A percentile compares a stretch with the other conserved stretches of the same genome.
Evolutionary conservation across 2,888 invertebrate genomes (phyloP).

Genomic region (Silvanus unidentatus): DNA sequence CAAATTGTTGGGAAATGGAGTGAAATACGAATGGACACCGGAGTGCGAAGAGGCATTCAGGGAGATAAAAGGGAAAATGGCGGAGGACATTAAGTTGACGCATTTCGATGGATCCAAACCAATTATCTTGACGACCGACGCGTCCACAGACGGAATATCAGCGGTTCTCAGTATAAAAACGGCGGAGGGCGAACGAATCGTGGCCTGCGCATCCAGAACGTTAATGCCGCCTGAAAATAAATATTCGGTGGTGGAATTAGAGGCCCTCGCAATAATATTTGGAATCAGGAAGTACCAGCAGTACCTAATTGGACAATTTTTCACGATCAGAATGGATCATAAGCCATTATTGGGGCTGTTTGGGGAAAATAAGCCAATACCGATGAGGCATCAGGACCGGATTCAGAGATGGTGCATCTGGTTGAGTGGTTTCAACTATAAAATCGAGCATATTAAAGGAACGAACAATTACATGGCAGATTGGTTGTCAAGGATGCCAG

Average conservation of each 20-base stretch:
- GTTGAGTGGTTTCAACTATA: not conserved
- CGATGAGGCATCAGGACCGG: not conserved
- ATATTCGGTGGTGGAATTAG: not conserved
- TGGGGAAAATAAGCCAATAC: too few relatives aligned
- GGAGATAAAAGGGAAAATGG: slow-evolving; percentile 9
- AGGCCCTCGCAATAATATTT: slow-evolving; percentile 24
- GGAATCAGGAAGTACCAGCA: slow-evolving; percentile 31
- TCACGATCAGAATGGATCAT: slow-evolving; percentile 1
- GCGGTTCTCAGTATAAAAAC: slow-evolving; percentile 7
- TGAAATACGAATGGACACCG: slow-evolving; percentile 9
- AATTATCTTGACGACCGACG: slow-evolving; percentile 11
- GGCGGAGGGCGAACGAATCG: slow-evolving; percentile 5
- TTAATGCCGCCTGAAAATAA: slow-evolving; percentile 10
- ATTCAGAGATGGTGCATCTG: slow-evolving; percentile 2
- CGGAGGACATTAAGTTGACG: slow-evolving; percentile 7
- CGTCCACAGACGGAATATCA: slow-evolving; percentile 7
- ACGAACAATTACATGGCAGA: not conserved
- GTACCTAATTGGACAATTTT: not conserved
- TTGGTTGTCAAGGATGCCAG: not conserved
- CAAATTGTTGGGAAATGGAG: slow-evolving; percentile 11
- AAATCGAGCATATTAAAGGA: not conserved
- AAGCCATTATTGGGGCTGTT: not conserved
- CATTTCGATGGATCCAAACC: slow-evolving; percentile 15
- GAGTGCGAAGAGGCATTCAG: slow-evolving; percentile 13
- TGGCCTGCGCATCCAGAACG: slow-evolving; percentile 10